Evolutionary conservation across 1,140 invertebrate genomes (phyloP), one percentile per base, ranked within the genome.

Genomic region (Pteromalus puparum): DNA sequence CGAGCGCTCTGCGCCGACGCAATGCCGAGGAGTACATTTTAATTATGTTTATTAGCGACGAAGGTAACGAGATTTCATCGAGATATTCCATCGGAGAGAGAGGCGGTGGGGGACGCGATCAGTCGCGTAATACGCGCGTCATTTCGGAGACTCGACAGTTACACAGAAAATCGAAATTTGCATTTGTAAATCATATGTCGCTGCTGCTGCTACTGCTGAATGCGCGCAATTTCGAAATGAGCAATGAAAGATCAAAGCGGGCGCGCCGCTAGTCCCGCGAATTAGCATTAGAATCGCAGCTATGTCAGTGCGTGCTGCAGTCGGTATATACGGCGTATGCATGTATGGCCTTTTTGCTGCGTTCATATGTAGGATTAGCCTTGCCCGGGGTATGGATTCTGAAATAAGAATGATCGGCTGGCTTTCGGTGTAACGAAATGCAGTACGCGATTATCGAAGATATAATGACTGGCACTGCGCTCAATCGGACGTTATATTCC

Each of bases 21-120:
- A 30, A 38, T 73, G 53, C 42, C 38, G 81, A 89, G 87, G 85
- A 87, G 87, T 85, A 85, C 83, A 83, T 82, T 88, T 88, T 89
- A 88, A 89, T 89, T 88, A 87, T 87, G 84, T 88, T 90, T 88
- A 90, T 89, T 85, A 87, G 85, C 48, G 46, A 86, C 65, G 79
- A 75, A 80, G 81, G 53, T 87, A 81, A 87, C 67, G 82, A 87
- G 68, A 79, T 82, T 86, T 81, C 73, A 87, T 86, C 74, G 61
- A 68, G 48, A 83, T 13, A 42, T 70, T 30, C 24, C 67, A 28
- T 70, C 73, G 38, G 74, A 67, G 15, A 61, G 82, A 24, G 74
- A 53, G 86, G 34, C 65, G 48, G 46, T 70, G 48, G 34, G 72
- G 67, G 72, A 53, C 79, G 26, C 70, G 77, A 83, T 83, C 75